phyloP scores from a whole-genome alignment of 2,888 invertebrate species.

The Polymixis lichenea region DNA sequence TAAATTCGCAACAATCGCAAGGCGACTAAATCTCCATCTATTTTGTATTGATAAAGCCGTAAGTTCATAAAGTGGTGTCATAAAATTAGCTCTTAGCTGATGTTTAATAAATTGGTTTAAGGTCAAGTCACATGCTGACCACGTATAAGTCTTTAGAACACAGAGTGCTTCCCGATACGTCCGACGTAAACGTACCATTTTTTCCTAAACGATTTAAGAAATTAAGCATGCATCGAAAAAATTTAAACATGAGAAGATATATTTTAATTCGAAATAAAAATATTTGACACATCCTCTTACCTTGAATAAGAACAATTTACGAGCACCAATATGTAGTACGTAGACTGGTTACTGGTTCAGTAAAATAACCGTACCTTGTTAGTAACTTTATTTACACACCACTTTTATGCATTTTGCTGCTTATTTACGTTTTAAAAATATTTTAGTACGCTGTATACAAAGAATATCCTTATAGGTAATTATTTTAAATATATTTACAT shows the following conservation, averaged over 20 bases:
- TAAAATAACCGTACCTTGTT: slow-evolving; percentile 73
- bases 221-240: not conserved
- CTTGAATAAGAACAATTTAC: slow-evolving; percentile 50
- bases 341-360: slow-evolving; percentile 67
- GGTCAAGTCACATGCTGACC: slow-evolving; percentile 68
- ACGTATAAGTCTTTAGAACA: slow-evolving; percentile 45
- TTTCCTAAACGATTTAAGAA: slow-evolving; percentile 19
- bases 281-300: slow-evolving; percentile 50
- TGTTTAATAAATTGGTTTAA: slow-evolving; percentile 17
- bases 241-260: not conserved
- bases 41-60: not conserved
- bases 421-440: slow-evolving; percentile 9
- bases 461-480: not conserved
- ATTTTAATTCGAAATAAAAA: slow-evolving; percentile 1
- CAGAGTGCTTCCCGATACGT: not conserved
- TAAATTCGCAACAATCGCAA: slow-evolving; percentile 64
- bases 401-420: slow-evolving; percentile 55
- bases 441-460: not conserved
- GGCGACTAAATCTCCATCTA: slow-evolving; percentile 17
- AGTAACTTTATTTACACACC: slow-evolving; percentile 70
- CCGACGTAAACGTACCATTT: slow-evolving; percentile 9
- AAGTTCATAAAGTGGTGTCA: not conserved
- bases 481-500: slow-evolving; percentile 50
- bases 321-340: slow-evolving; percentile 57
- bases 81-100: slow-evolving; percentile 5